Evolutionary conservation across 1,140 invertebrate genomes (phyloP), one percentile per base, ranked within the genome.

Genomic region (Probaryconus sp.): DNA sequence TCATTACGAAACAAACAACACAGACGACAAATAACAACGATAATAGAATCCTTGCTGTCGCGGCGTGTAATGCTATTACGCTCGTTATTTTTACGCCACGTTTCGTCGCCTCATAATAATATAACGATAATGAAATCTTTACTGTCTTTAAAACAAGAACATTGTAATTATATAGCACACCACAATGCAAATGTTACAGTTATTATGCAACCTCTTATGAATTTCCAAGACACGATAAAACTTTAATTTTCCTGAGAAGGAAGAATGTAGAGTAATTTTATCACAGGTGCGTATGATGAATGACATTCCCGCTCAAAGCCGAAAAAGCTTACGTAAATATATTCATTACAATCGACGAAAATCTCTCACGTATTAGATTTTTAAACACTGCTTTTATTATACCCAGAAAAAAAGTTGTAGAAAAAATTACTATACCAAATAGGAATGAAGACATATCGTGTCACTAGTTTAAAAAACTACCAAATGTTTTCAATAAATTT

Each of bases 11-110:
- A 60, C 67, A 63, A 70, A 63, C 48, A 70, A 63, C 48, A 63
- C 56, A 61, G 67, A 70, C 65, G 70, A 74, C 70, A 74, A 77
- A 77, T 77, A 77, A 70, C 55, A 67, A 74, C 55, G 53, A 74
- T 74, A 70, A 77, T 77, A 56, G 70, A 70, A 77, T 70, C 55
- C 65, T 50, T 47, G 40, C 48, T 45, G 28, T 38, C 26, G 37
- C 55, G 26, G 61, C 31, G 35, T 61, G 63, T 53, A 55, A 53
- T 42, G 43, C 75, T 60, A 77, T 68, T 75, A 69, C 58, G 56
- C 67, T 75, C 64, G 71, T 75, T 75, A 74, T 70, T 74, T 78
- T 71, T 61, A 61, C 48, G 58, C 55, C 72, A 60, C 63, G 56
- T 75, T 78, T 72, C 61, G 45, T 38, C 67, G 63, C 35, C 38